phyloP scores from a whole-genome alignment of 2,888 invertebrate species.

The Polymixis lichenea region DNA sequence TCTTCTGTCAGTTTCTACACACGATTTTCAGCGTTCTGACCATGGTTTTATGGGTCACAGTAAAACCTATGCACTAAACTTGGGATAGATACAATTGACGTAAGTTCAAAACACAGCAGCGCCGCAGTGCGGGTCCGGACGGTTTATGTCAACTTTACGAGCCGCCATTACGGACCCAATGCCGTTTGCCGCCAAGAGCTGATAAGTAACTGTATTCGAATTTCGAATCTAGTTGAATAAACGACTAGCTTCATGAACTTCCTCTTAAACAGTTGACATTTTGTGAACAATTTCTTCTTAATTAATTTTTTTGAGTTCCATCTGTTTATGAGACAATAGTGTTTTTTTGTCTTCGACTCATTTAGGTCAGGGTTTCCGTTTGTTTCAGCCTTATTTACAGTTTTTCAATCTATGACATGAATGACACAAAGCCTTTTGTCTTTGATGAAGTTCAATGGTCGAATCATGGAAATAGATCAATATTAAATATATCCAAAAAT shows the following conservation, averaged over 20 bases:
- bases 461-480: constrained; percentile 21
- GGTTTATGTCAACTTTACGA: constrained; percentile 64
- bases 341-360: constrained; percentile 13
- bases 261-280: background rate
- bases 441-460: constrained; percentile 35
- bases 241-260: constrained; percentile 18
- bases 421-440: constrained; percentile 52
- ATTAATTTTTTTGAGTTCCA: constrained; percentile 16
- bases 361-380: constrained; percentile 24
- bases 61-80: constrained; percentile 43
- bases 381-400: constrained; percentile 30
- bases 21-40: constrained; percentile 2
- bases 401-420: constrained; percentile 33
- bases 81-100: constrained; percentile 42
- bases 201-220: constrained; percentile 57
- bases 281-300: background rate
- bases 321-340: constrained; percentile 14
- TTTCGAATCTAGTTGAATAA: constrained; percentile 42
- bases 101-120: constrained; percentile 40
- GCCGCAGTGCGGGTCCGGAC: constrained; percentile 60
- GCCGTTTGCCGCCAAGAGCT: constrained; percentile 43
- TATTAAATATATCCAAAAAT: constrained; percentile 22
- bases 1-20: background rate
- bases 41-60: constrained; percentile 28
- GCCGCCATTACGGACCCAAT: constrained; percentile 57